Conservation (phyloP, 2,797 vertebrate species). For the Acanthopagrus latus region DNA sequence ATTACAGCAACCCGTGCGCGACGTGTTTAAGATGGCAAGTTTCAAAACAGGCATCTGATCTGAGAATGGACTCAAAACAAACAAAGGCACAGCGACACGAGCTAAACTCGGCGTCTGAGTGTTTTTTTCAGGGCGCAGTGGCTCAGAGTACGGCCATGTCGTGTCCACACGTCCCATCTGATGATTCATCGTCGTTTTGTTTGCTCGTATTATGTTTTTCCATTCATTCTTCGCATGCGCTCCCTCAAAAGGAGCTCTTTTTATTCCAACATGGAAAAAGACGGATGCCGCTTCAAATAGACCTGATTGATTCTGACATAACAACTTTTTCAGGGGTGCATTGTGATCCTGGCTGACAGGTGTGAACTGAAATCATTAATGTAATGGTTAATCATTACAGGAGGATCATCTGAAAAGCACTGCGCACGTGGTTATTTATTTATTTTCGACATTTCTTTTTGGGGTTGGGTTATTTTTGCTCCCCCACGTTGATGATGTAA, state of each 20-base stretch:
- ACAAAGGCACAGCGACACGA: not conserved
- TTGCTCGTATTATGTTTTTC: not conserved
- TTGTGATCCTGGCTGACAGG: constrained; percentile 13
- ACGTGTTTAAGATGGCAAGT: not conserved
- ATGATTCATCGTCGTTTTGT: constrained; percentile 5
- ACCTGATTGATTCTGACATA: constrained; percentile 5
- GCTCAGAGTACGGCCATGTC: not conserved
- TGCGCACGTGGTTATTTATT: too few relatives aligned
- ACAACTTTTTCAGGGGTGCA: constrained; percentile 1
- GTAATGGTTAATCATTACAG: constrained; percentile 1
- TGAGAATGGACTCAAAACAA: not conserved
- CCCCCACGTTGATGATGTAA: constrained; percentile 9
- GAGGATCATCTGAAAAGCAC: not conserved
- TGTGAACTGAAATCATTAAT: constrained; percentile 7
- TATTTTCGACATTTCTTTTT: not conserved
- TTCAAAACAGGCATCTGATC: constrained; percentile 16
- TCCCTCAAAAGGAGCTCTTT: not conserved
- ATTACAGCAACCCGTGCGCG: not conserved
- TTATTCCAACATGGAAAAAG: not conserved
- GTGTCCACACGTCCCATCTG: not conserved
- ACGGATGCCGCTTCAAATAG: constrained; percentile 1
- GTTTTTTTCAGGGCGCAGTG: not conserved
- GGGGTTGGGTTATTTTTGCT: constrained; percentile 1
- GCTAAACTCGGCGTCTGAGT: not conserved
- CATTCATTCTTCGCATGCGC: not conserved